A percentile compares a stretch with the other conserved stretches of the same genome.
Conservation (phyloP, 2,113 vertebrate species). For the Cranoglanis bouderius region DNA sequence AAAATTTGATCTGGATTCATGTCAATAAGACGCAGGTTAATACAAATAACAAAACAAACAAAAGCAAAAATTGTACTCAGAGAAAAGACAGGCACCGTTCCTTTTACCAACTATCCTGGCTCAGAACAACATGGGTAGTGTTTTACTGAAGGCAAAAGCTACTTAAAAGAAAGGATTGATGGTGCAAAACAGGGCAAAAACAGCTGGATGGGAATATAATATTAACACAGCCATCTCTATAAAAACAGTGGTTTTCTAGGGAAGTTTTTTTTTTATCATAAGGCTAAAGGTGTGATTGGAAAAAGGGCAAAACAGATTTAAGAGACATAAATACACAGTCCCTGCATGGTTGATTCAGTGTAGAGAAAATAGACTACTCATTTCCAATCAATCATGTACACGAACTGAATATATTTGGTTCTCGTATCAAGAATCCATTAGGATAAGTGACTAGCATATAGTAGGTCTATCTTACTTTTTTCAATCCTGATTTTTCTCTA, state of each 20-base stretch:
- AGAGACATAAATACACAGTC: neutral
- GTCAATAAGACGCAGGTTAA: neutral
- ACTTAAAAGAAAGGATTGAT: conserved; percentile 48
- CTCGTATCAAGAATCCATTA: conserved; percentile 12
- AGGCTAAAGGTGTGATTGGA: neutral
- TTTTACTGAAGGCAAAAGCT: conserved; percentile 51
- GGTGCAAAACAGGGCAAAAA: conserved; percentile 44
- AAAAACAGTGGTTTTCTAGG: conserved; percentile 11
- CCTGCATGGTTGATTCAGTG: neutral
- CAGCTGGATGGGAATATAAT: conserved; percentile 35
- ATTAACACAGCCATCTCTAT: conserved; percentile 1
- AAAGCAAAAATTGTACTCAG: conserved; percentile 30
- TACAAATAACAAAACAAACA: conserved; percentile 30
- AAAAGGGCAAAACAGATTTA: neutral
- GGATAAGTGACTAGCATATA: neutral
- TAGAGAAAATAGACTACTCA: neutral
- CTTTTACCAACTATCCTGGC: conserved; percentile 62
- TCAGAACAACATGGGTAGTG: conserved; percentile 61
- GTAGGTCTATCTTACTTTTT: conserved; percentile 13
- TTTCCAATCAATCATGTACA: conserved; percentile 3
- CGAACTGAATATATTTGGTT: conserved; percentile 5
- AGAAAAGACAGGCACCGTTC: conserved; percentile 43
- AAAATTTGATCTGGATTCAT: neutral
- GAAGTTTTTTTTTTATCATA: neutral
- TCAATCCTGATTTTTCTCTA: conserved; percentile 7